Base-by-base conservation (phyloP, 2,113 vertebrate species). In the Orycteropus afer region DNA sequence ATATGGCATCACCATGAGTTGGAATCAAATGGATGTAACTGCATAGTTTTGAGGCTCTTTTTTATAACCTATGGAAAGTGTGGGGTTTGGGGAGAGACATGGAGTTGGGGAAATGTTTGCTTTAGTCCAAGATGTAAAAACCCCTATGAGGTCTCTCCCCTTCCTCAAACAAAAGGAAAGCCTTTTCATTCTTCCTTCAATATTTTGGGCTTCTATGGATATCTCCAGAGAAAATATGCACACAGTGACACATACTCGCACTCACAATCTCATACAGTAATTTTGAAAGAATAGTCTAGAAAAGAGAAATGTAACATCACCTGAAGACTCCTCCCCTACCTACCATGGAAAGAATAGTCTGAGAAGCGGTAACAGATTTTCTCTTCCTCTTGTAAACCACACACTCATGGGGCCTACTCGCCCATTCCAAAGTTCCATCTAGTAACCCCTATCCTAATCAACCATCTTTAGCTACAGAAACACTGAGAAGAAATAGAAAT, bases 21-120 rank as follows among this genome's bases (percentile, higher is more conserved):
- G 65, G 34, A 67, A 67, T n/a, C 15, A 18, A 17, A 32, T 67
- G n/a, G 5, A 67, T 18, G 15, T 34, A 67, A 67, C 32, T n/a
- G 32, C 9, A 65, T 34, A 9, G 13, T 67, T n/a, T n/a, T 67
- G 59, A n/a, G n/a, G n/a, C 23, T 57, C 7, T 22, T 67, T 67
- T n/a, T 65, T 34, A 23, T 9, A 65, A 22, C 0, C 20, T 7
- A 12, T 23, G 32, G 49, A 32, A 69, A 49, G 3, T 0, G 12
- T n/a, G 32, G 32, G 7, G 65, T 4, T 61, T 37, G 37, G 42
- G 71, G 32, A 67, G 65, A 40, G 29, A 0, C 13, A 37, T 45
- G 47, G n/a, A 67, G 59, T 8, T 34, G 23, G 49, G 53, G 61
- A 1, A 57, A 11, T 6, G 3, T 20, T 32, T 13, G 29, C 12